These are phyloP conservation scores for Sinosuthora webbiana DNA, from an alignment of 2,113 vertebrate species.

Conservation along the genomic window DNA sequence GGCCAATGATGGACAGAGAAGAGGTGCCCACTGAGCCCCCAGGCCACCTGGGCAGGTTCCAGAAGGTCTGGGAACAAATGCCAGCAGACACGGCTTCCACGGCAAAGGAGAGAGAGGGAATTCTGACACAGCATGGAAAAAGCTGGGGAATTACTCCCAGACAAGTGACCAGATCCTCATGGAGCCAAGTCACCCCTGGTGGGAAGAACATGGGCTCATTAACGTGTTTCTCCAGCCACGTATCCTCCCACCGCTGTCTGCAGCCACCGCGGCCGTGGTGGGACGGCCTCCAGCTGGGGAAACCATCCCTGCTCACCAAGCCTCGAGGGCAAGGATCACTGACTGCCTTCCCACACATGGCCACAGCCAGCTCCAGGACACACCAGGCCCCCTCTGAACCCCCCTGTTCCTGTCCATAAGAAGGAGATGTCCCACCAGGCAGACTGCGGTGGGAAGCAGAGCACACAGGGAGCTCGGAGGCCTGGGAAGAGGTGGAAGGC, in stretches of 20 bases:
- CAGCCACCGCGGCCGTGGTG: not conserved
- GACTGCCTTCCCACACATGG: not conserved
- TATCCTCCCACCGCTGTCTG: not conserved
- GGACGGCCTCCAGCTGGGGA: not conserved
- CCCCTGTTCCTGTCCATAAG: fast-evolving
- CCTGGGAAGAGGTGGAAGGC: not conserved
- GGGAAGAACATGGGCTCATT: not conserved
- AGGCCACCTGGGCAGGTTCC: not conserved
- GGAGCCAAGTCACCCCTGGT: not conserved
- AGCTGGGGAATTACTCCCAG: not conserved
- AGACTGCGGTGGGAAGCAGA: not conserved
- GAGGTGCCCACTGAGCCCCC: not conserved
- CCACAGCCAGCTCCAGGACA: not conserved
- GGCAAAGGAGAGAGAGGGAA: not conserved
- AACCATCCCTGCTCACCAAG: not conserved
- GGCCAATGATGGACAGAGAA: not conserved
- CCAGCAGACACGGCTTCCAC: not conserved
- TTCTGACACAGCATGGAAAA: not conserved
- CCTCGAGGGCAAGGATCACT: not conserved
- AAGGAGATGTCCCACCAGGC: not conserved
- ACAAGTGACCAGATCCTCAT: not conserved
- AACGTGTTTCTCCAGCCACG: not conserved
- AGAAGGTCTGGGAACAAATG: not conserved
- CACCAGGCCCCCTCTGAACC: not conserved
- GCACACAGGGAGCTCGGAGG: not conserved